Percentiles rank a stretch among this genome's conserved stretches.
These are phyloP conservation scores for Hydrolagus colliei DNA, from an alignment of 2,797 vertebrate species.

Conservation along the genomic window DNA sequence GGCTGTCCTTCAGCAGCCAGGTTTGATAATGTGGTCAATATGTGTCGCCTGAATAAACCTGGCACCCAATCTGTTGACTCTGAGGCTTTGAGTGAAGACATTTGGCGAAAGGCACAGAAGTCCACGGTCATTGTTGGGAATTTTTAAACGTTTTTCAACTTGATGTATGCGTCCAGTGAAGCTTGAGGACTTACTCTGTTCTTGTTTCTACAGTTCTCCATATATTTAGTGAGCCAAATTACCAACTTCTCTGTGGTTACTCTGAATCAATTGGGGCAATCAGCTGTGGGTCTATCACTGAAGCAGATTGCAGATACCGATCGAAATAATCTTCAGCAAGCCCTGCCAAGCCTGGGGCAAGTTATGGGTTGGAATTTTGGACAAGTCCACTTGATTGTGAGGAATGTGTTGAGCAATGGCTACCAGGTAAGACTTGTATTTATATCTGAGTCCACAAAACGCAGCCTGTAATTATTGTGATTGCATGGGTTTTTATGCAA, in stretches of 20 bases:
- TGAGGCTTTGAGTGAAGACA: too few species aligned
- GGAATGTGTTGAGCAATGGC: not conserved
- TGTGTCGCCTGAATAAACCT: too few species aligned
- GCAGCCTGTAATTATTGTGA: too few species aligned
- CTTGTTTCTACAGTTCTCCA: constrained; percentile 10
- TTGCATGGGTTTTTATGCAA: too few species aligned
- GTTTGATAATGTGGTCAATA: too few species aligned
- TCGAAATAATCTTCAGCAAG: not conserved
- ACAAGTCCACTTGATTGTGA: not conserved
- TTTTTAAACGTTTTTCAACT: too few species aligned
- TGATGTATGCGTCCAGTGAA: too few species aligned
- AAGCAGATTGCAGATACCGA: constrained; percentile 12
- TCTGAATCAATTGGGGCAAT: constrained; percentile 18
- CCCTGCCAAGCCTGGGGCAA: constrained; percentile 19
- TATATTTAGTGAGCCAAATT: constrained; percentile 10
- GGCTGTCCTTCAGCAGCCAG: too few species aligned
- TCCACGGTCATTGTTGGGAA: too few species aligned
- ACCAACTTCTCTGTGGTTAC: not conserved
- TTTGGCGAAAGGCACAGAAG: too few species aligned
- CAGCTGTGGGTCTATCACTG: constrained; percentile 11
- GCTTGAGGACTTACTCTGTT: not conserved
- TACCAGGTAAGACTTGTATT: constrained; percentile 16
- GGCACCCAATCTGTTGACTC: too few species aligned
- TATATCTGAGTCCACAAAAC: too few species aligned
- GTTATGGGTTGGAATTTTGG: constrained; percentile 22